phyloP scores from a whole-genome alignment of 92 coral and sea anemone species.

The Bergia sp. region DNA sequence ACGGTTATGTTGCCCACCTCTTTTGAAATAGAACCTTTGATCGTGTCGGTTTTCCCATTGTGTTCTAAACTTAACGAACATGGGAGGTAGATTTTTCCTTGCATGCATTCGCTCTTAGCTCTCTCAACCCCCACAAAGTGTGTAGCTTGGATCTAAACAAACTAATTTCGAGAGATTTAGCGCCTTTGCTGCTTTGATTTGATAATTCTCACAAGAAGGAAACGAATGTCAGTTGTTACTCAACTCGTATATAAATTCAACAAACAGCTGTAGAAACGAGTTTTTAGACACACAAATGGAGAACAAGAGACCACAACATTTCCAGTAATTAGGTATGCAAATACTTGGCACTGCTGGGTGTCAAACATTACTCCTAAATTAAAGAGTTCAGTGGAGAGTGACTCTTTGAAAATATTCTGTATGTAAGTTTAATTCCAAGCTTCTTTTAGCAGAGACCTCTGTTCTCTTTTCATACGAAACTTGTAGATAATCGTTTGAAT shows the following conservation, averaged over 20 bases:
- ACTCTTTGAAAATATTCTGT: background rate
- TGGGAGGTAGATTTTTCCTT: background rate
- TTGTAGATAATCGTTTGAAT: background rate
- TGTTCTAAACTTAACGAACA: constrained; percentile 17
- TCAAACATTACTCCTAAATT: background rate
- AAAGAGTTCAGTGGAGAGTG: background rate
- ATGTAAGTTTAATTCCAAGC: background rate
- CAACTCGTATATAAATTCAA: background rate
- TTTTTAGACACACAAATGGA: background rate
- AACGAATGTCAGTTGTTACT: background rate
- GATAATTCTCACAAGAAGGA: background rate
- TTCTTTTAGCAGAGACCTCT: background rate
- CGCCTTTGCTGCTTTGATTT: background rate
- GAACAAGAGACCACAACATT: background rate
- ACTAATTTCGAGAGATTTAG: background rate
- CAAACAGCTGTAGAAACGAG: background rate
- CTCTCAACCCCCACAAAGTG: background rate
- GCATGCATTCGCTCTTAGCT: background rate
- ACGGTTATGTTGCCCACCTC: constrained; percentile 20
- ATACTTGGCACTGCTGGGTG: background rate
- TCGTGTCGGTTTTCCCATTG: constrained; percentile 27
- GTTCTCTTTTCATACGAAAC: too few species aligned
- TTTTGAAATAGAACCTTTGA: constrained; percentile 18
- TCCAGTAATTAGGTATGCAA: constrained; percentile 22
- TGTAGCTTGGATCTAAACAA: background rate